Percentiles rank a stretch among this genome's conserved stretches.
These are phyloP conservation scores for Leptobrachium leishanense DNA, from an alignment of 2,113 vertebrate genomes.

Conservation along the genomic window DNA sequence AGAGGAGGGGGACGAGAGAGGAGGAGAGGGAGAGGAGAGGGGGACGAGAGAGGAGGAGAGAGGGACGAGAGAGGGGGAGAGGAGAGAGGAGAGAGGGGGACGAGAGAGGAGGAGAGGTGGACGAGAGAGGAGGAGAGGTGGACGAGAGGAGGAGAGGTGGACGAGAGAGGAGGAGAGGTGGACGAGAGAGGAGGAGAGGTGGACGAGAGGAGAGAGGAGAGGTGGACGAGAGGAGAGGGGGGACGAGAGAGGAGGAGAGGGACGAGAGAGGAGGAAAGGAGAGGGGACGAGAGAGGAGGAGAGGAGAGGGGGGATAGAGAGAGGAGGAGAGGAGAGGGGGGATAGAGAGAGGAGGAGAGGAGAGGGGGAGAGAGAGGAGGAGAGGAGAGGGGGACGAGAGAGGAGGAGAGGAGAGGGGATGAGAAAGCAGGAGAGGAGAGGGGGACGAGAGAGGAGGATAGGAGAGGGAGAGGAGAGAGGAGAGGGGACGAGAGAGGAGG, in stretches of 20 bases:
- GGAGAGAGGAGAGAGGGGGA: neutral
- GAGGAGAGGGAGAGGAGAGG: no score
- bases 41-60: no score
- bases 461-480: no score
- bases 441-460: no score
- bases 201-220: neutral
- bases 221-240: neutral
- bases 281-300: neutral
- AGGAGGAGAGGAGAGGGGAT: neutral
- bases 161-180: no score
- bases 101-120: no score
- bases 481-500: no score
- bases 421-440: no score
- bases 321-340: neutral
- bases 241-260: no score
- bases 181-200: no score
- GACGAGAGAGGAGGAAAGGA: no score
- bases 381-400: neutral
- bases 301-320: neutral
- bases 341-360: no score
- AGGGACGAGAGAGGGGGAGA: neutral
- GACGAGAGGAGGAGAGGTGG: neutral
- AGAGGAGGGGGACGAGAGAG: neutral
- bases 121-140: neutral
- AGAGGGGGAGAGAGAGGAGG: neutral